Evolutionary conservation across 2,113 vertebrate species (phyloP).

Genomic region (Chamaetylas fuelleborni): DNA sequence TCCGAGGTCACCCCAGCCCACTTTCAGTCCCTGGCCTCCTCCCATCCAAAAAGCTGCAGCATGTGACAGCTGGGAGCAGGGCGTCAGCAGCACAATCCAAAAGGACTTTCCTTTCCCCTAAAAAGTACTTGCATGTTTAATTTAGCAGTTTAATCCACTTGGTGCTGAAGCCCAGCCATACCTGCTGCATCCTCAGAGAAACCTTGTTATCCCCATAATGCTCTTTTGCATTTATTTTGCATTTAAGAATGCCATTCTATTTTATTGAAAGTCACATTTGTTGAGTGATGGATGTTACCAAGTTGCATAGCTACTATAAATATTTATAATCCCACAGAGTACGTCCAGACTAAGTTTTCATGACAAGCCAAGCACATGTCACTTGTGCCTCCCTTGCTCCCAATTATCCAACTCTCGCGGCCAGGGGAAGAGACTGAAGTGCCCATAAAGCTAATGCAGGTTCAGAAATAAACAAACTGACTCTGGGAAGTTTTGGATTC

Average conservation of each 20-base stretch:
- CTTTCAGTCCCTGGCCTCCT: neutral
- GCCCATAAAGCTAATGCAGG: neutral
- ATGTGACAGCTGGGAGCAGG: neutral
- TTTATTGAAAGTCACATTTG: neutral
- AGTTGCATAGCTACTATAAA: slow-evolving; percentile 11
- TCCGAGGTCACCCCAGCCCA: neutral
- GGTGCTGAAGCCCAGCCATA: neutral
- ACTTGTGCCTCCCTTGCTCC: neutral
- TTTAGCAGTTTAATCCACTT: neutral
- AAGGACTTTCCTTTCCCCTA: neutral
- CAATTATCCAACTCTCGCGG: accelerated
- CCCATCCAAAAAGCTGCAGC: neutral
- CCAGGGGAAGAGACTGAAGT: neutral
- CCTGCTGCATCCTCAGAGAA: neutral
- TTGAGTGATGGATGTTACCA: neutral
- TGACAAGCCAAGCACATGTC: neutral
- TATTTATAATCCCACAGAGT: neutral
- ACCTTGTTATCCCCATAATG: neutral
- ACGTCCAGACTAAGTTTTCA: neutral
- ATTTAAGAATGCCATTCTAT: neutral
- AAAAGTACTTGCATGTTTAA: neutral
- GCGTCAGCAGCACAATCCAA: neutral
- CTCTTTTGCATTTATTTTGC: neutral
- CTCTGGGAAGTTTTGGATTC: neutral
- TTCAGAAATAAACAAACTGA: neutral